Evolutionary conservation across 2,888 invertebrate genomes (phyloP).

Genomic region (Platyscelio sp.): DNA sequence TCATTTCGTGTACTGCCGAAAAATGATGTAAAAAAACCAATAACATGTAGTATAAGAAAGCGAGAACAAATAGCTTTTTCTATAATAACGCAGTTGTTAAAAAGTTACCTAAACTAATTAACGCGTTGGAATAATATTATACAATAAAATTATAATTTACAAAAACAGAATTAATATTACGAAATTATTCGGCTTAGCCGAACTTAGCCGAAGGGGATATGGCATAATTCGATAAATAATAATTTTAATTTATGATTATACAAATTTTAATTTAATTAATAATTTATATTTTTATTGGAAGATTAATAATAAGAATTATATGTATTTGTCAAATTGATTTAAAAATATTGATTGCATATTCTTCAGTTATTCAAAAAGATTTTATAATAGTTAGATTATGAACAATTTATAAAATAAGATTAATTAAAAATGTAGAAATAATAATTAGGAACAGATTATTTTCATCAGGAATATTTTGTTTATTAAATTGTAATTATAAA

Average conservation of each 20-base stretch:
- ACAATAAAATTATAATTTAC: too few species aligned
- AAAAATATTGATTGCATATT: slow-evolving; percentile 91
- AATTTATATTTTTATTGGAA: slow-evolving; percentile 87
- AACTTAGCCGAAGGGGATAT: slow-evolving; percentile 91
- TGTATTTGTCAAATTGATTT: slow-evolving; percentile 90
- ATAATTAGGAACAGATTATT: slow-evolving; percentile 89
- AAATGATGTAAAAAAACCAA: too few species aligned
- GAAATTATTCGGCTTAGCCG: too few species aligned
- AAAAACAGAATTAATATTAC: too few species aligned
- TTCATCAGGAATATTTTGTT: slow-evolving; percentile 89
- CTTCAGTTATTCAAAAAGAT: slow-evolving; percentile 91
- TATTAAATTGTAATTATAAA: slow-evolving; percentile 89
- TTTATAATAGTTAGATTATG: slow-evolving; percentile 88
- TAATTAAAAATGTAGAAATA: slow-evolving; percentile 86
- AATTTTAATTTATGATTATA: too few species aligned
- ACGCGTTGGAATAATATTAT: too few species aligned
- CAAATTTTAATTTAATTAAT: slow-evolving; percentile 85
- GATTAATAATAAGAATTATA: slow-evolving; percentile 88
- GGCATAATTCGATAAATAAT: slow-evolving; percentile 87
- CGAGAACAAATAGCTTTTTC: too few species aligned
- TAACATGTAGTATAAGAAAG: too few species aligned
- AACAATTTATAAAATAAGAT: slow-evolving; percentile 84
- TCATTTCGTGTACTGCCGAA: too few species aligned
- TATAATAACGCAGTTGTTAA: too few species aligned
- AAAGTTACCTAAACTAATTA: too few species aligned